A percentile compares a stretch with the other conserved stretches of the same genome.
These are phyloP conservation scores for Liopterus haemorrhoidalis DNA, from an alignment of 2,888 invertebrate genomes.

Conservation along the genomic window DNA sequence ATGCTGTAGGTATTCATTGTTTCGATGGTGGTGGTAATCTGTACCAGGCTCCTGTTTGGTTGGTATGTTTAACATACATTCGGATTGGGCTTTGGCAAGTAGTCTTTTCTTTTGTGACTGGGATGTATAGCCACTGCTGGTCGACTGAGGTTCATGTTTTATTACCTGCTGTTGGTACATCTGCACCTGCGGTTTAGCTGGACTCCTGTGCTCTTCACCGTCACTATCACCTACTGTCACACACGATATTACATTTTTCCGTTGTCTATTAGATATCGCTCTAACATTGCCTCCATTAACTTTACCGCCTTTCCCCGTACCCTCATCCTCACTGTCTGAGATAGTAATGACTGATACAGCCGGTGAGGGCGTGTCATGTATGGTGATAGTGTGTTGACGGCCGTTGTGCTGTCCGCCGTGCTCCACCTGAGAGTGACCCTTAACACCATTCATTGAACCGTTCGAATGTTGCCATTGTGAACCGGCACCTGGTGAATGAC, in stretches of 20 bases:
- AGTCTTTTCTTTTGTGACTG: constrained; percentile 86
- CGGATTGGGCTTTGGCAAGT: constrained; percentile 78
- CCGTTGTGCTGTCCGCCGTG: constrained; percentile 44
- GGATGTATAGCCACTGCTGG: constrained; percentile 46
- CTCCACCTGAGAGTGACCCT: constrained; percentile 38
- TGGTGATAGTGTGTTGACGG: constrained; percentile 83
- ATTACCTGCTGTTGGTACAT: constrained; percentile 40
- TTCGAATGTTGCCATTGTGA: constrained; percentile 46
- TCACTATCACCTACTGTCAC: constrained; percentile 73
- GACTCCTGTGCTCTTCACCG: constrained; percentile 58
- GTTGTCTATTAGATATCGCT: constrained; percentile 42
- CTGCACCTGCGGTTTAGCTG: constrained; percentile 42
- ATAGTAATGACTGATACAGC: constrained; percentile 93
- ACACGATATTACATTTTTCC: constrained; percentile 72
- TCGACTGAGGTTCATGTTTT: constrained; percentile 51
- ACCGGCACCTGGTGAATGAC: constrained; percentile 40
- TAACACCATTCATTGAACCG: constrained; percentile 35
- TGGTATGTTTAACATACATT: constrained; percentile 57
- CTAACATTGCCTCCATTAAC: constrained; percentile 42
- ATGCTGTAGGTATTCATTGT: constrained; percentile 33
- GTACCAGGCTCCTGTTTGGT: constrained; percentile 58
- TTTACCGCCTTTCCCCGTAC: constrained; percentile 49
- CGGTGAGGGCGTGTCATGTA: constrained; percentile 91
- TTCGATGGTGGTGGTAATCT: constrained; percentile 46
- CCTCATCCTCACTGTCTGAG: constrained; percentile 90